Conservation (phyloP, 2,797 vertebrate species). For the Dromococcyx pavoninus region DNA sequence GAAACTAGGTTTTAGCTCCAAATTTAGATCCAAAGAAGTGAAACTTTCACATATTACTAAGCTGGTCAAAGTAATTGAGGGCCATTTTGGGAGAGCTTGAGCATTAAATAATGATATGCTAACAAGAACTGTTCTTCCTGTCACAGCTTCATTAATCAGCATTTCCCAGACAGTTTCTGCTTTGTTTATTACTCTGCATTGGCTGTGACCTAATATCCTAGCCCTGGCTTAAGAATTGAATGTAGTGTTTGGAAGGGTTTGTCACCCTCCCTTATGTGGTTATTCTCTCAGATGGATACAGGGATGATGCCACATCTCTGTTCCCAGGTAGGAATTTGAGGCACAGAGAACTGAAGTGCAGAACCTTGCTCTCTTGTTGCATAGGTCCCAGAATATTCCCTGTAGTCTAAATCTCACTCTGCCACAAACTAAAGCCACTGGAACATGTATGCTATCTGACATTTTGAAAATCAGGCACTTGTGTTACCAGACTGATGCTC, state of each 20-base stretch:
- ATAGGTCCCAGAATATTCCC: background rate
- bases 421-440: background rate
- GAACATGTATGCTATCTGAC: background rate
- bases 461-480: background rate
- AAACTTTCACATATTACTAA: background rate
- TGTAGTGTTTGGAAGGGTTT: background rate
- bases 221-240: background rate
- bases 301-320: background rate
- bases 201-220: background rate
- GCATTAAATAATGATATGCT: background rate
- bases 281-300: background rate
- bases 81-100: background rate
- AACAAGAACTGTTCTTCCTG: background rate
- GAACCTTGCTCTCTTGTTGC: background rate
- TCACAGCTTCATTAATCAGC: background rate
- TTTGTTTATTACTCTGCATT: background rate
- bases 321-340: background rate
- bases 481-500: fast-evolving
- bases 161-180: background rate
- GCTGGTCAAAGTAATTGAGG: background rate
- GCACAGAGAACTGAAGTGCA: background rate
- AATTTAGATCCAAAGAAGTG: background rate
- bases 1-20: background rate
- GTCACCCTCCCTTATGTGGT: background rate
- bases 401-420: background rate